Evolutionary conservation across 2,797 vertebrate genomes (phyloP).

Genomic region (Erethizon dorsatum): DNA sequence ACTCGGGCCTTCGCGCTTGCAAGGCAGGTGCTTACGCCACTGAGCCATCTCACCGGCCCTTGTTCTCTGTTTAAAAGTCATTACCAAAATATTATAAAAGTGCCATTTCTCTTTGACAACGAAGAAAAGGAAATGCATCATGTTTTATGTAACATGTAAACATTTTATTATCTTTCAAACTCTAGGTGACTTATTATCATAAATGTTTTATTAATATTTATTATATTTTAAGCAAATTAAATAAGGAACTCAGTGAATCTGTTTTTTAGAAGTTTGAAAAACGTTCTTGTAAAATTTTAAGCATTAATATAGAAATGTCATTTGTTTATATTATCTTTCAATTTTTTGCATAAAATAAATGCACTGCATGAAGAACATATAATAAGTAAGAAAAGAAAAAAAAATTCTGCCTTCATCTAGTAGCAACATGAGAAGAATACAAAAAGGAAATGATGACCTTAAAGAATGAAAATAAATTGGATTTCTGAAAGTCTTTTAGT

Average conservation of each 20-base stretch:
- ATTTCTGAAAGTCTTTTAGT: conserved; percentile 69
- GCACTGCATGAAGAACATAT: not conserved
- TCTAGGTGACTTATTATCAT: not conserved
- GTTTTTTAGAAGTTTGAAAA: conserved; percentile 19
- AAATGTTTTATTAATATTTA: not conserved
- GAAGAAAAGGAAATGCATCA: not conserved
- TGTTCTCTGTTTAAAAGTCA: not conserved
- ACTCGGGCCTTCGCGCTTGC: too few species aligned
- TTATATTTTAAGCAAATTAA: conserved; percentile 50
- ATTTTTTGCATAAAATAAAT: conserved; percentile 15
- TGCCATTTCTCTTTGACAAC: not conserved
- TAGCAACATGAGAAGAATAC: conserved; percentile 52
- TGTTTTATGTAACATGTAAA: not conserved
- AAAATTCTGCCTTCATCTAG: not conserved
- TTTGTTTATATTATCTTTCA: not conserved
- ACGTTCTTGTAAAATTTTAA: not conserved
- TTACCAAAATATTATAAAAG: conserved; percentile 50
- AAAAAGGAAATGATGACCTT: conserved; percentile 12
- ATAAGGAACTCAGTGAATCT: not conserved
- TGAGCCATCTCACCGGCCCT: too few species aligned
- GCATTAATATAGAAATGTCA: not conserved
- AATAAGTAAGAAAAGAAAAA: not conserved
- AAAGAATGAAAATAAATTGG: conserved; percentile 76
- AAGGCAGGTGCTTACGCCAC: too few species aligned
- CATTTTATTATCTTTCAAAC: not conserved